Evolutionary conservation across 1,140 invertebrate species (phyloP).

Genomic region (Uloborus diversus): DNA sequence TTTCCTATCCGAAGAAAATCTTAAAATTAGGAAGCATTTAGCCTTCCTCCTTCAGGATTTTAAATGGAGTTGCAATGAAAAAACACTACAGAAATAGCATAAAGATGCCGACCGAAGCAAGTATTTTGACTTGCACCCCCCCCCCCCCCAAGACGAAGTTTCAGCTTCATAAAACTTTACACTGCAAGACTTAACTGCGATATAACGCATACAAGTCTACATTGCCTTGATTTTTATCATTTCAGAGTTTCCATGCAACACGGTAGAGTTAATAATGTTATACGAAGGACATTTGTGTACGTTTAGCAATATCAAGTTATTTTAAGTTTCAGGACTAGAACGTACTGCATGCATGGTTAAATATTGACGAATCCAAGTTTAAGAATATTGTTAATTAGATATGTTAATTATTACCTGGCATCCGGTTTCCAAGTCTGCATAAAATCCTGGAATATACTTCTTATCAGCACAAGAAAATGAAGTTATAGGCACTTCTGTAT

Average conservation of each 20-base stretch:
- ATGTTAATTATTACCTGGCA: constrained; percentile 53
- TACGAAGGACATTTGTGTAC: not conserved
- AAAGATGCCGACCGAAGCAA: too few species aligned
- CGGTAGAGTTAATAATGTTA: not conserved
- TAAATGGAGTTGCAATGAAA: too few species aligned
- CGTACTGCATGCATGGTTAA: not conserved
- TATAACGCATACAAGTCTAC: not conserved
- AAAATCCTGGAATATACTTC: constrained; percentile 63
- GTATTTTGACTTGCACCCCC: too few species aligned
- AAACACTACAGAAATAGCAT: too few species aligned
- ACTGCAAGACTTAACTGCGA: too few species aligned
- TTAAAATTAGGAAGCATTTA: too few species aligned
- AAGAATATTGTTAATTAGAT: not conserved
- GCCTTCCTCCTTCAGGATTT: too few species aligned
- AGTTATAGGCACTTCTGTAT: constrained; percentile 61
- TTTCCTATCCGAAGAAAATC: too few species aligned
- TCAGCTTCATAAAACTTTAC: too few species aligned
- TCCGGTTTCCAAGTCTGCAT: constrained; percentile 61
- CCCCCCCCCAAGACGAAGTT: too few species aligned
- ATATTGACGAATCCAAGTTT: not conserved
- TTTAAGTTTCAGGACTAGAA: not conserved
- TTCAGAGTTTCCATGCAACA: not conserved
- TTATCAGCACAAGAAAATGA: constrained; percentile 61
- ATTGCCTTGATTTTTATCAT: not conserved
- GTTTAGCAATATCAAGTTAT: not conserved